These are phyloP conservation scores for Dissostichus mawsoni DNA, from an alignment of 2,113 vertebrate species.

Conservation along the genomic window DNA sequence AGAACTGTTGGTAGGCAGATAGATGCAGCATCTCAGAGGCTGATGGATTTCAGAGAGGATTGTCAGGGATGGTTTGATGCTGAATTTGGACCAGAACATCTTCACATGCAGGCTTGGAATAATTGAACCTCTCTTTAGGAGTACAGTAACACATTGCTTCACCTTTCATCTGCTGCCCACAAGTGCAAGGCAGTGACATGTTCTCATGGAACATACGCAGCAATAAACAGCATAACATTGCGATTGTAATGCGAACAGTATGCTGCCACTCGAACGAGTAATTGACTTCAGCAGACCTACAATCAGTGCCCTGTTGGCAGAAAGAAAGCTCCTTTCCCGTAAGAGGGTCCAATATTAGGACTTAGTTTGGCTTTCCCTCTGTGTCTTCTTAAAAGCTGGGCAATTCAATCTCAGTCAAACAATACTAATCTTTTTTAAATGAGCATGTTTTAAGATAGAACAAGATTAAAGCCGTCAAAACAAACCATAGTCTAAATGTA, in stretches of 20 bases:
- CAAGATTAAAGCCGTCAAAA: conserved; percentile 4
- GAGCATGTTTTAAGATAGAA: background rate
- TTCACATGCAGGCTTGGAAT: conserved; percentile 55
- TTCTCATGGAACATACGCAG: conserved; percentile 69
- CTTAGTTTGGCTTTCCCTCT: conserved; percentile 13
- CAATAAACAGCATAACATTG: conserved; percentile 66
- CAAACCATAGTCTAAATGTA: conserved; percentile 13
- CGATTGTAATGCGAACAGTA: conserved; percentile 72
- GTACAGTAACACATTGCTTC: conserved; percentile 48
- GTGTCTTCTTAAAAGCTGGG: conserved; percentile 1
- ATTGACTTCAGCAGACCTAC: conserved; percentile 71
- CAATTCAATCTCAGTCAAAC: conserved; percentile 20
- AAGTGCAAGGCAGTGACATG: conserved; percentile 55
- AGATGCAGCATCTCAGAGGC: conserved; percentile 42
- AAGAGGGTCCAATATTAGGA: conserved; percentile 37
- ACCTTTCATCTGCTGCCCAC: conserved; percentile 73
- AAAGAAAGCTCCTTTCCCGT: conserved; percentile 40
- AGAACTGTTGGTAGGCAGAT: conserved; percentile 38
- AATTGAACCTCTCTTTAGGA: conserved; percentile 58
- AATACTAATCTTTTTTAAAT: conserved; percentile 21
- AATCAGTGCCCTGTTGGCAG: conserved; percentile 64
- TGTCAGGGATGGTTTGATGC: conserved; percentile 60
- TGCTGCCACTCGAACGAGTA: conserved; percentile 73
- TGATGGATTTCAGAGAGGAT: conserved; percentile 62
- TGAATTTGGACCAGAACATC: conserved; percentile 59